Evolutionary conservation across 2,797 vertebrate species (phyloP), one percentile per base, ranked within the genome.

Genomic region (Malurus leucopterus): DNA sequence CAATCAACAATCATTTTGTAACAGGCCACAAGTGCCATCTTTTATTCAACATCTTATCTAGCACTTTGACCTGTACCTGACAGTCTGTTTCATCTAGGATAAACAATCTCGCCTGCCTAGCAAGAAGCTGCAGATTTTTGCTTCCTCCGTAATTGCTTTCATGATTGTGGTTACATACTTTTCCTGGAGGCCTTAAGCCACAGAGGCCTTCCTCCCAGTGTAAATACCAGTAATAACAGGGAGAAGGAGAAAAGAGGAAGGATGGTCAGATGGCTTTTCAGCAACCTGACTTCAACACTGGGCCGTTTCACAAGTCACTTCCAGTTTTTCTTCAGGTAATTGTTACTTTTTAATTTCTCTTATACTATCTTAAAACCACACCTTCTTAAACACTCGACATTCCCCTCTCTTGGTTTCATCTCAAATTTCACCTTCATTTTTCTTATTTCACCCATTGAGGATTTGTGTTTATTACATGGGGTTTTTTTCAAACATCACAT

Each of bases 401-500:
- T 63, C 12, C 10, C 20, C n/a, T 50, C 29, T 27, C 57, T 3
- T 12, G 15, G 18, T 75, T 58, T 58, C 9, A 82, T 11, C 36
- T 71, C 63, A 30, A 40, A 38, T 77, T 58, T 69, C 49, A 78
- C 41, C 26, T 41, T 29, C 1, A 8, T 34, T 82, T 84, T 74
- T 43, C 53, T 62, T 13, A 58, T 59, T 71, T 89, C 38, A 40
- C 22, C 69, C 30, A n/a, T 21, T 54, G 32, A 59, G n/a, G 23
- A 57, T 44, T 73, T 41, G 14, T 47, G 5, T 26, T 78, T 75
- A 53, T 38, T 36, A 50, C 8, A 8, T 7, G 29, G 22, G 2
- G 3, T 0, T 13, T 69, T 47, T 77, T 55, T 26, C 0, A 22
- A 58, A 65, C 9, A 6, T 18, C 18, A 43, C 6, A 1, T 29